phyloP scores from a whole-genome alignment of 2,888 invertebrate genomes.

The Agrochola lota region DNA sequence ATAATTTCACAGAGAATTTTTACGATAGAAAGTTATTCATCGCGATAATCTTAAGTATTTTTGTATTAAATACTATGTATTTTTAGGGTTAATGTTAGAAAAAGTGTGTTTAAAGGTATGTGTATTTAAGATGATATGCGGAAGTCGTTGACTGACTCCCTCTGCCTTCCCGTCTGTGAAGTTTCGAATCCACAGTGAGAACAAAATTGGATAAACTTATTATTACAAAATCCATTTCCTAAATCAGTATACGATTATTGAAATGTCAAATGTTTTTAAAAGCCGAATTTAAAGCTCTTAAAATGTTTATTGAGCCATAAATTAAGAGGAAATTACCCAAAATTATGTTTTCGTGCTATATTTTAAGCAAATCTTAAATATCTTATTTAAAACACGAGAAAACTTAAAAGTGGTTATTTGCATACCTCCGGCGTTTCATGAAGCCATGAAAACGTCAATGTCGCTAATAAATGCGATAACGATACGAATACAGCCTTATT shows the following conservation, averaged over 20 bases:
- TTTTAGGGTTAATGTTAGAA: not conserved
- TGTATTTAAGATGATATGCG: not conserved
- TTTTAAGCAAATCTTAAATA: constrained; percentile 38
- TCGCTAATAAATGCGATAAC: constrained; percentile 61
- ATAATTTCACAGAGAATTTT: constrained; percentile 7
- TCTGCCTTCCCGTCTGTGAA: not conserved
- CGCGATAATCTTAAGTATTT: not conserved
- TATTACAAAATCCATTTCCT: not conserved
- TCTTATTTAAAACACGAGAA: constrained; percentile 52
- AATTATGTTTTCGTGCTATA: constrained; percentile 16
- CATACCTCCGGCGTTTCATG: constrained; percentile 63
- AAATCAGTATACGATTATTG: constrained; percentile 20
- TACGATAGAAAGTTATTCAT: constrained; percentile 2
- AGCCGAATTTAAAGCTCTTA: constrained; percentile 20
- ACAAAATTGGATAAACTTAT: not conserved
- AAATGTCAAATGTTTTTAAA: constrained; percentile 35
- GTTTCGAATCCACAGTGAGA: not conserved
- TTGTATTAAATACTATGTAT: not conserved
- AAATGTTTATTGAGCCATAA: constrained; percentile 33
- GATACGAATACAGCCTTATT: constrained; percentile 42
- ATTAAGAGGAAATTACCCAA: constrained; percentile 26
- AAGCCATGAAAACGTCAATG: constrained; percentile 71
- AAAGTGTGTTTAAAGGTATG: too few relatives aligned
- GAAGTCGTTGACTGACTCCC: not conserved
- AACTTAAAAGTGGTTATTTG: constrained; percentile 60